Evolutionary conservation across 2,797 vertebrate species (phyloP).

Genomic region (Ceryle rudis): DNA sequence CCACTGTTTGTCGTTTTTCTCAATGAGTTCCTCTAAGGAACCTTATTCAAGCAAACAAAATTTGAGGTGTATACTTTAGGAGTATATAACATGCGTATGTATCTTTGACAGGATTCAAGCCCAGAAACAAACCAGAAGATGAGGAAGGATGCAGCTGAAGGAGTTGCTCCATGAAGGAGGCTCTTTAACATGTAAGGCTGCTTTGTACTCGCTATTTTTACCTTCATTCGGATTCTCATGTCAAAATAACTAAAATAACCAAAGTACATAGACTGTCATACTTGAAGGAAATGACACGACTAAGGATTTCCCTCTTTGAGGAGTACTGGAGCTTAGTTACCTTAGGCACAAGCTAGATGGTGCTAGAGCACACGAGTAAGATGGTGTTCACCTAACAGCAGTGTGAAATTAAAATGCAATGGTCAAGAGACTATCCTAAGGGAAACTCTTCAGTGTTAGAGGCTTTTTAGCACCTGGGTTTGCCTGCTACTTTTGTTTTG

Average conservation of each 20-base stretch:
- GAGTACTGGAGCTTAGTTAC: not conserved
- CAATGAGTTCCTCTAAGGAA: not conserved
- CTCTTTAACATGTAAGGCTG: not conserved
- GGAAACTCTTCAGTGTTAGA: not conserved
- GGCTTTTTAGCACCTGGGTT: not conserved
- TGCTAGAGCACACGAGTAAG: not conserved
- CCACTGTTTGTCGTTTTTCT: not conserved
- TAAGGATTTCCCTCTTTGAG: not conserved
- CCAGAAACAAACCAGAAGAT: not conserved
- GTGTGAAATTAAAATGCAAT: not conserved
- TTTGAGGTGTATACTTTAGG: not conserved
- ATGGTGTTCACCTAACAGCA: not conserved
- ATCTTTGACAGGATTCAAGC: not conserved
- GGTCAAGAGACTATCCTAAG: not conserved
- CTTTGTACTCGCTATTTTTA: not conserved
- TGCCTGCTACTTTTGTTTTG: not conserved
- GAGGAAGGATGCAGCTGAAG: not conserved
- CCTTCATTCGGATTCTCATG: not conserved
- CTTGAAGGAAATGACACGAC: not conserved
- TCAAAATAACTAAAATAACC: not conserved
- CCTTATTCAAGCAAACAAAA: not conserved
- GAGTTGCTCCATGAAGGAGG: not conserved
- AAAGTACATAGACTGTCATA: not conserved
- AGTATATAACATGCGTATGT: not conserved
- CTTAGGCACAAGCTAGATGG: constrained; percentile 55